Conservation (phyloP, 2,113 vertebrate species). For the Capra hircus region DNA sequence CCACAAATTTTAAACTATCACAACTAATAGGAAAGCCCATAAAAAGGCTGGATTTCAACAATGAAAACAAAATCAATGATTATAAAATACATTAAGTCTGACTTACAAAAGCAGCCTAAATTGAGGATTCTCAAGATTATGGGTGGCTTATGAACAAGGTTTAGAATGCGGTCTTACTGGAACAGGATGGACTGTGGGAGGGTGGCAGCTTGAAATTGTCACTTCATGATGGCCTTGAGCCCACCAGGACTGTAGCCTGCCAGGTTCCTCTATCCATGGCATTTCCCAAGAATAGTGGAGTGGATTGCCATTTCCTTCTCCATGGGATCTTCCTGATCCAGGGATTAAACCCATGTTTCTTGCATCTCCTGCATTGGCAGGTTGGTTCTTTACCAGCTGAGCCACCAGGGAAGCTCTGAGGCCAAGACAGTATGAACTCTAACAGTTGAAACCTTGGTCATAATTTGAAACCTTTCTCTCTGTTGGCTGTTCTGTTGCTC, state of each 20-base stretch:
- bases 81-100: too few relatives aligned
- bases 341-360: not conserved
- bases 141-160: not conserved
- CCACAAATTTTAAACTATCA: not conserved
- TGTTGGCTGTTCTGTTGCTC: not conserved
- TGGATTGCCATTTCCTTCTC: not conserved
- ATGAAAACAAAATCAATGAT: too few relatives aligned
- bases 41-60: not conserved
- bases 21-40: not conserved
- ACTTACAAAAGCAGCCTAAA: not conserved
- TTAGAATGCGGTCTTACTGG: not conserved
- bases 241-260: not conserved
- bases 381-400: not conserved
- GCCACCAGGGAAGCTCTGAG: not conserved
- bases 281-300: not conserved
- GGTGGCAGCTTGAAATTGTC: rapidly evolving
- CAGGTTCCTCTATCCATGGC: not conserved
- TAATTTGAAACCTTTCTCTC: not conserved
- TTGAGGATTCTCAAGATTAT: not conserved
- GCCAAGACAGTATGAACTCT: too few relatives aligned
- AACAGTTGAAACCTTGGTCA: not conserved
- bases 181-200: not conserved
- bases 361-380: not conserved
- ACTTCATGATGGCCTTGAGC: not conserved
- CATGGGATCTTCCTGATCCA: not conserved